A percentile compares a stretch with the other conserved stretches of the same genome.
Conservation (phyloP, 2,113 vertebrate genomes). For the Probosciger aterrimus region DNA sequence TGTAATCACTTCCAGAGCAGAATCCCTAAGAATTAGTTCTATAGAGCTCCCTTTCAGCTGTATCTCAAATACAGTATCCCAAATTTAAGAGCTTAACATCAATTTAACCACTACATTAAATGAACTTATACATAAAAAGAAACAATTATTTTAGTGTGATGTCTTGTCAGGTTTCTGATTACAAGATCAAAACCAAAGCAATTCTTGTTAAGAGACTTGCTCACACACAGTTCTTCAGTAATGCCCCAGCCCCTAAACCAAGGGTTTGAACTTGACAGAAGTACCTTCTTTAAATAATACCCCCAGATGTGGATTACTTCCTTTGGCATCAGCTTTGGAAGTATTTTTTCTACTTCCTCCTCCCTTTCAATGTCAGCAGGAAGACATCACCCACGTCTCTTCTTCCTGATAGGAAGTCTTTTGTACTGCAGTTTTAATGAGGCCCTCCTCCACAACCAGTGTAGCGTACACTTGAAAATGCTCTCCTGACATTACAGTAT, state of each 20-base stretch:
- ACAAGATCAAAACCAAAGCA: not conserved
- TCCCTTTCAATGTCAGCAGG: conserved; percentile 1
- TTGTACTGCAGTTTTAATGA: not conserved
- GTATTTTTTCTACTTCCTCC: not conserved
- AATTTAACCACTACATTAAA: not conserved
- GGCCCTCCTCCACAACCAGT: not conserved
- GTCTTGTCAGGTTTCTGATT: not conserved
- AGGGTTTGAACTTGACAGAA: not conserved
- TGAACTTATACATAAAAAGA: not conserved
- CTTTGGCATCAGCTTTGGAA: not conserved
- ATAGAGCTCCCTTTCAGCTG: not conserved
- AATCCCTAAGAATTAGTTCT: not conserved
- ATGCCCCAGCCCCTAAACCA: not conserved
- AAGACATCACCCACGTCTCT: not conserved
- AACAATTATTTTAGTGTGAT: not conserved
- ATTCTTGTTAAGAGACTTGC: not conserved
- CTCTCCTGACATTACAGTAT: not conserved
- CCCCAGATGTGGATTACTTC: not conserved
- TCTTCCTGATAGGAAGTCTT: conserved; percentile 11
- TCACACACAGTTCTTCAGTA: not conserved
- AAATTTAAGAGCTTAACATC: not conserved
- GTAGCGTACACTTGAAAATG: not conserved
- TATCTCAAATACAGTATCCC: not conserved
- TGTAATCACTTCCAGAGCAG: fast-evolving
- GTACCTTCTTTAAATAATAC: not conserved